phyloP scores from a whole-genome alignment of 2,888 invertebrate genomes.

The Geophilus truncorum region DNA sequence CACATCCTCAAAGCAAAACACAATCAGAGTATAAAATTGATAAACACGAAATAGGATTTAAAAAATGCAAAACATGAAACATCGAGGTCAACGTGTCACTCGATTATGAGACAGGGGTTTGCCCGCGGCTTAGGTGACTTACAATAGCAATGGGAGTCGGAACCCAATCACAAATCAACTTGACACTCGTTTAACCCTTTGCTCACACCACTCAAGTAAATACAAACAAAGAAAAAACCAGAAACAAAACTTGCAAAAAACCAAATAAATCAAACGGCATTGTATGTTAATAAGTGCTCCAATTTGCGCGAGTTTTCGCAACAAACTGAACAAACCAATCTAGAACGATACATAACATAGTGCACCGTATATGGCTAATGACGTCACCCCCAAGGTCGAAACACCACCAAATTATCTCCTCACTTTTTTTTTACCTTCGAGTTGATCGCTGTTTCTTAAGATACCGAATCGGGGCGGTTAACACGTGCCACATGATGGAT shows the following conservation, averaged over 20 bases:
- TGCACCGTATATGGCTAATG: background rate
- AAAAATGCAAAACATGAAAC: background rate
- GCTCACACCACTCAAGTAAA: background rate
- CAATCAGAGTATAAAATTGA: background rate
- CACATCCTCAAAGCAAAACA: background rate
- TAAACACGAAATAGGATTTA: too few relatives aligned
- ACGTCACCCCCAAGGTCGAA: background rate
- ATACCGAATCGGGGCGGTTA: background rate
- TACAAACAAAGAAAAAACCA: background rate
- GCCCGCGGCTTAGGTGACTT: background rate
- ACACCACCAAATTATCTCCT: background rate
- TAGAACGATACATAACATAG: background rate
- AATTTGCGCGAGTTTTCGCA: background rate
- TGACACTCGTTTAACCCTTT: background rate
- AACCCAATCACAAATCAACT: background rate
- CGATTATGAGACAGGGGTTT: background rate
- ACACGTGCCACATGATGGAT: slow-evolving; percentile 8
- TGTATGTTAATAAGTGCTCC: background rate
- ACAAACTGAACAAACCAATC: background rate
- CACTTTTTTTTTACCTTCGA: background rate
- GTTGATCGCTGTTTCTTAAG: background rate
- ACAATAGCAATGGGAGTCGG: background rate
- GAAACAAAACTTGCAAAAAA: too few relatives aligned
- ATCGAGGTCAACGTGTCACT: slow-evolving; percentile 5
- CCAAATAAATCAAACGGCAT: too few relatives aligned